Evolutionary conservation across 2,113 vertebrate genomes (phyloP), one percentile per base, ranked within the genome.

Genomic region (Taurulus bubalis): DNA sequence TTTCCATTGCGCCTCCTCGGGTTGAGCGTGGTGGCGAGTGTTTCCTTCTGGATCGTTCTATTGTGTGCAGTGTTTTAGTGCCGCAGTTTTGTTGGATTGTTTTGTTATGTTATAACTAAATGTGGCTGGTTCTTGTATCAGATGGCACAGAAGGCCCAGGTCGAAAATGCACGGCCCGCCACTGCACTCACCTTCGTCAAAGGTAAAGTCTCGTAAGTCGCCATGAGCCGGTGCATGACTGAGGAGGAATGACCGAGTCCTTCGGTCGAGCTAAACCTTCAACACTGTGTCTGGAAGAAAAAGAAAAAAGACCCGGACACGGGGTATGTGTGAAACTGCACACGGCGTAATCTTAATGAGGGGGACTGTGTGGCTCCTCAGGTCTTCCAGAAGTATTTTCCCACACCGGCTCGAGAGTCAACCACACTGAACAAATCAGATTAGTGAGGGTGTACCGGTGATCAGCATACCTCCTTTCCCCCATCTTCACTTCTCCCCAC

Each of bases 401-500:
- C 94, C 94, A 95, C 94, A 94, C 87, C 32, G 45, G 93, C 93
- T 95, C 88, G 26, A 94, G 91, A 90, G 79, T 94, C 94, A 95
- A 85, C 91, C 93, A 95, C 80, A 92, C 94, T 93, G 95, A 95
- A 95, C 94, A 94, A 95, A 95, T 95, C 82, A 95, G 95, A 95
- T 95, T 95, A 95, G 90, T 58, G 93, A 85, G 91, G 87, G 89
- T 89, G 72, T 79, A 83, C 87, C 84, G 87, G 91, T 92, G 86
- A 84, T 87, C 90, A 82, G 91, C 93, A 93, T 89, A 91, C 87
- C 93, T 70, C 63, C 71, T 89, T 89, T 88, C 76, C 87, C 82
- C 79, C 85, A 86, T 87, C 84, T 90, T 88, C 87, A 87, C 83
- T 87, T 80, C 86, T 85, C 85, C 83, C 75, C 84, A 78, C 77